Base-by-base conservation (phyloP, 2,797 vertebrate species). In the Sebastolobus alascanus region DNA sequence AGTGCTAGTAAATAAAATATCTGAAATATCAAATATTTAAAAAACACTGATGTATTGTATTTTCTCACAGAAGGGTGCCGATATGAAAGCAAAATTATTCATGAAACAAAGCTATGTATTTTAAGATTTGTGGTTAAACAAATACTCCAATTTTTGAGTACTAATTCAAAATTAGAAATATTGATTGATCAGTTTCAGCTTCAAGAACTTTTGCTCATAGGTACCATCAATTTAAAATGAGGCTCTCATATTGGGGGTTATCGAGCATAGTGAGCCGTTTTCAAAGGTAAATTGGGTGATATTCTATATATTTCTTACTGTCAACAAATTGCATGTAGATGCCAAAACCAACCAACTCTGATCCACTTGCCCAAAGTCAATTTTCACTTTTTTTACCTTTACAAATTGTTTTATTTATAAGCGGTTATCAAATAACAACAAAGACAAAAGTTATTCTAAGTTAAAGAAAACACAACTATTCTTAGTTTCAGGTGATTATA, bases 1-100 rank as follows among this genome's bases (percentile, higher is more conserved):
- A 80, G 35, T 2, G 22, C 66, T 20, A 2, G 20, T 87, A 27
- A 77, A 82, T 86, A 82, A 84, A 81, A 84, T 55, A 82, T 77
- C 27, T 46, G 12, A 40, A 20, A 16, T 16, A 68, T 81, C 2
- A 79, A 79, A 74, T 73, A 70, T 77, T 66, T 5, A 76, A 73
- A 31, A 60, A 46, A 25, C 18, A 71, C 22, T 73, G 60, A 11
- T 80, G 50, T 54, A 52, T 64, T 71, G 33, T 77, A 16, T 73
- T 90, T 76, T 73, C 67, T 78, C 63, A 50, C 80, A 64, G 35
- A 60, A 8, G n/a, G 54, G 4, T 14, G 66, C 4, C 3, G 13
- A 68, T 73, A 9, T 81, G 27, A 84, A 68, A 72, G 22, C 1
- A 56, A 58, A 66, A 46, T 35, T 38, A 70, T 58, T 33, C 46